phyloP scores from a whole-genome alignment of 53 echinoderm and acorn worm species.

The Echinometra lucunter region DNA sequence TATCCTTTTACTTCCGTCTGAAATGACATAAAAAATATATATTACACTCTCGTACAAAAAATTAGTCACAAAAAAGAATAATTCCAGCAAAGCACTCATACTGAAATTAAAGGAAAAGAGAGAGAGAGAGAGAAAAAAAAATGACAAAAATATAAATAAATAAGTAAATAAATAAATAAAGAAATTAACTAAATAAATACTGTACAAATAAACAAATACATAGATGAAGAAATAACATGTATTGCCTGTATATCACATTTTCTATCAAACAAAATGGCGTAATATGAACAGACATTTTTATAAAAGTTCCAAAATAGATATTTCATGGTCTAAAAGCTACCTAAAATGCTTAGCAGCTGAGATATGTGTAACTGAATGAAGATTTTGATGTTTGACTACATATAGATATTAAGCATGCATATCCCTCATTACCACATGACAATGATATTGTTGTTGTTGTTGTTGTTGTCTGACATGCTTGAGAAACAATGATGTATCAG shows the following conservation, averaged over 20 bases:
- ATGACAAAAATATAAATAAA: too few relatives aligned
- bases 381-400: neutral
- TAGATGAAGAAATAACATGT: neutral
- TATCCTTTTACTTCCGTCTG: conserved; percentile 74
- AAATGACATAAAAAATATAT: neutral
- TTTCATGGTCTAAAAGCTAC: neutral
- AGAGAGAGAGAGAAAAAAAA: too few relatives aligned
- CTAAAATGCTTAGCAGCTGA: neutral
- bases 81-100: neutral
- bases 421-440: neutral
- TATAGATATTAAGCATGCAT: neutral
- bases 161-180: too few relatives aligned
- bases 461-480: conserved; percentile 18
- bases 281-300: neutral
- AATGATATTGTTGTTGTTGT: neutral
- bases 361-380: neutral
- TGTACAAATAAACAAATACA: neutral
- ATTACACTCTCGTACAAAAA: neutral
- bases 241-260: neutral
- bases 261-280: neutral
- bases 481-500: neutral
- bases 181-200: neutral
- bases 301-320: neutral
- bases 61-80: neutral
- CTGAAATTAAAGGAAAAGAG: too few relatives aligned